These are phyloP conservation scores for Lethenteron camtschaticum DNA, from an alignment of 2,113 vertebrate genomes.

Conservation along the genomic window DNA sequence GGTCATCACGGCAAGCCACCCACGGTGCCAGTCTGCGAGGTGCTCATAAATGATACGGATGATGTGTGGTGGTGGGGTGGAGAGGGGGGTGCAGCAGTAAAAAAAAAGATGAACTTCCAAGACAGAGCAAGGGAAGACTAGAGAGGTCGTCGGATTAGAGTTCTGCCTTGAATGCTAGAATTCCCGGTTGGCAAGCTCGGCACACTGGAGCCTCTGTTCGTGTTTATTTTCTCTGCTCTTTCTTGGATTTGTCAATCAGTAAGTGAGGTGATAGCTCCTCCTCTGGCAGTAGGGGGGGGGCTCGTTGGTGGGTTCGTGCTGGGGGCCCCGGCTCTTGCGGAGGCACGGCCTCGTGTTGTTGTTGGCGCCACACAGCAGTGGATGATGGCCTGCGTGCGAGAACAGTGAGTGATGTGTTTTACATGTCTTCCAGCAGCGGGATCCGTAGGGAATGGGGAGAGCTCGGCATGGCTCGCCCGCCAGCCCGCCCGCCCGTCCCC, in stretches of 20 bases:
- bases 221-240: slow-evolving; percentile 17
- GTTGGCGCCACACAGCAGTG: not conserved
- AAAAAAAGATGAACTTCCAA: no score
- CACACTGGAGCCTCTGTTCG: slow-evolving; percentile 13
- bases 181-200: slow-evolving; percentile 17
- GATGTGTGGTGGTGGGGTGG: not conserved
- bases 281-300: slow-evolving; percentile 9
- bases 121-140: no score
- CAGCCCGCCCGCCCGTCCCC: no score
- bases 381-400: not conserved
- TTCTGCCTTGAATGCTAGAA: slow-evolving; percentile 9
- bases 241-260: slow-evolving; percentile 22
- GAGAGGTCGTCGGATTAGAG: not conserved
- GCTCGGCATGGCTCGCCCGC: no score
- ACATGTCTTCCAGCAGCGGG: not conserved
- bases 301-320: not conserved
- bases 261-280: slow-evolving; percentile 17
- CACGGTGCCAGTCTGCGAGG: no score
- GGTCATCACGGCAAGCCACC: no score
- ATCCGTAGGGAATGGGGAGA: not conserved
- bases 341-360: slow-evolving; percentile 2
- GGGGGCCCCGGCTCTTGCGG: not conserved
- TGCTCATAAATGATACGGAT: not conserved
- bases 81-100: not conserved
- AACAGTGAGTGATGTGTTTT: slow-evolving; percentile 4